Base-by-base conservation (phyloP, 2,797 vertebrate genomes). In the Aldrovandia affinis region DNA sequence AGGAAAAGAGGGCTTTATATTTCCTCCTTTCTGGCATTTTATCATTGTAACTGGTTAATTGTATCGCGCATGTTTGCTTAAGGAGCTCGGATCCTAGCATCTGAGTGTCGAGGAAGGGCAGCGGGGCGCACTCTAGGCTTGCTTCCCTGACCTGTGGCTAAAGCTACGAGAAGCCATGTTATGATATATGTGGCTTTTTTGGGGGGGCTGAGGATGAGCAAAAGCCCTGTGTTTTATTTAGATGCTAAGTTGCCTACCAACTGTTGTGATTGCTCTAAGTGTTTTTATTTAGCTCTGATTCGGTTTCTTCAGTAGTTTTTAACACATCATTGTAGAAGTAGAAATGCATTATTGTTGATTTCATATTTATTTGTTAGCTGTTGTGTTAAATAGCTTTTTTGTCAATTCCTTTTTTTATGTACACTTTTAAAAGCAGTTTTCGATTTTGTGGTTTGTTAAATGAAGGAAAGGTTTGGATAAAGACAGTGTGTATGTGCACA, bases 41-140 rank as follows among this genome's bases (percentile, higher is more conserved):
- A 84, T 91, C 84, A 90, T 88, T 92, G 90, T 91, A 89, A 89
- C 89, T 92, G 91, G 86, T 92, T 91, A 86, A 91, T 93, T 92
- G 86, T 91, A 88, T 90, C 87, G 83, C 87, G 86, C 86, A 83
- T 39, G 89, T 88, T 89, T 88, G 85, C 86, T 28, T 85, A 83
- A 86, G 85, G 47, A 77, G 55, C 80, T 77, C 65, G 78, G 85
- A 84, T 88, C 59, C 81, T 0, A 80, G 83, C 6, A 85, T 89
- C 52, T 85, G 77, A 47, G 86, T 86, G 42, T 57, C 44, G 78
- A 88, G 83, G 84, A 75, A 75, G 70, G 68, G 42, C 73, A 39
- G 33, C 8, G 28, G 47, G 68, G n/a, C 33, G 22, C 18, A 12
- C 78, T 75, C 54, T 22, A 85, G 84, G 55, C 55, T 85, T 75